Base-by-base conservation (phyloP, 2,888 invertebrate genomes). In the Bombylius major region DNA sequence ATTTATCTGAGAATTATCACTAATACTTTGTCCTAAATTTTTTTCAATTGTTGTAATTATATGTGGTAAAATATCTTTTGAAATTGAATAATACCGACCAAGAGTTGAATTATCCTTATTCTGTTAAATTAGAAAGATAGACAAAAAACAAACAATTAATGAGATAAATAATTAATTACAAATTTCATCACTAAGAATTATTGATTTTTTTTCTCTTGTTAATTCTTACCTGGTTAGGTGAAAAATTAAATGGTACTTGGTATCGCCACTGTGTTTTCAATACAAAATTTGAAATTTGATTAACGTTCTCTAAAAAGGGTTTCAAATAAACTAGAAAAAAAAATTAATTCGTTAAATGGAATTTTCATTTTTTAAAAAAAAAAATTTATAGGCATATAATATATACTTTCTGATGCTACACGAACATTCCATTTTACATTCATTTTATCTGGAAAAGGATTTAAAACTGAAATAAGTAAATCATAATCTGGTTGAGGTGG, bases 241-340 rank as follows among this genome's bases (percentile, higher is more conserved):
- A 79, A 8, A 89, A 84, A 56, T 88, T 86, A 55, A 95, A 78
- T 51, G 88, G 83, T 5, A 89, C 77, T 56, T 89, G 81, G 71
- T 89, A 90, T 52, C 94, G 77, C 83, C 91, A 89, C 71, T 96
- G 95, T 0, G 93, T 91, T 69, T 90, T 89, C 1, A 94, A 77
- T 0, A 84, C 84, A 68, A 92, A 87, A 68, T 88, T 83, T 51
- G 89, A 86, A 32, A 91, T 78, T 0, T 81, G 75, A 8, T 80
- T 79, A 52, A 94, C 68, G 60, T 85, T 82, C 12, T 82, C 76
- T 50, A 90, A 73, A 63, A 93, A 87, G 0, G 89, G 87, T 44
- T 82, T 79, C 58, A 95, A 75, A 72, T 89, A 90, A 54, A 81
- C 89, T 89, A 75, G 13, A 76, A 75, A 50, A 62, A 61, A 62